Evolutionary conservation across 2,888 invertebrate genomes (phyloP), one percentile per base, ranked within the genome.

Genomic region (Hyalella azteca): DNA sequence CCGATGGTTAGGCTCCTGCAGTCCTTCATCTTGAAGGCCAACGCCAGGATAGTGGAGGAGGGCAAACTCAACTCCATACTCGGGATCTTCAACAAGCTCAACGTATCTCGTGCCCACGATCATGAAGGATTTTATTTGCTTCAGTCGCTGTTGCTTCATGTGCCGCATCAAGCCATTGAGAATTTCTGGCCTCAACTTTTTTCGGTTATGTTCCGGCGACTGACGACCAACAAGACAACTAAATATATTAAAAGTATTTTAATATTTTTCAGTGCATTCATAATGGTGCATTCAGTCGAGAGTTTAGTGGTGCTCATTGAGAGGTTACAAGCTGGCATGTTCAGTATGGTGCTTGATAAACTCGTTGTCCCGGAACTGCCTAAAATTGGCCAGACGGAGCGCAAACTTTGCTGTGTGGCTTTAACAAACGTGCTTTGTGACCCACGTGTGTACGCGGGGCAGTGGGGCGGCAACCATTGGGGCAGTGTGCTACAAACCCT

Each of bases 61-160:
- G 92, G 92, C 66, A 93, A 94, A 88, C 88, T 95, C 89, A 93
- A 94, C 85, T 89, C 88, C 15, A 85, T 97, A 86, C 89, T 99
- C 66, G 98, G 98, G 1, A 94, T 98, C 11, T 98, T 97, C 89
- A 98, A 98, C 88, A 97, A 98, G 88, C 90, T 99, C 87, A 94
- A 98, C 84, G 95, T 97, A 0, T 97, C 97, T 0, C 97, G 96
- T 89, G 90, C 93, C 0, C 95, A 98, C 87, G 98, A 99, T 88
- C 85, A 85, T 26, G 82, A 98, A 88, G 98, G 98, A 7, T 98
- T 99, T 88, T 92, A 94, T 86, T 90, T 99, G 13, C 91, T 99
- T 85, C 94, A 95, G 87, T 92, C 92, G 73, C 91, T 99, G 86
- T 50, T 84, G 26, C 80, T 85, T 9, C 80, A 81, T 79, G 76